Conservation (phyloP, 1,140 invertebrate species). For the Orussus abietinus region DNA sequence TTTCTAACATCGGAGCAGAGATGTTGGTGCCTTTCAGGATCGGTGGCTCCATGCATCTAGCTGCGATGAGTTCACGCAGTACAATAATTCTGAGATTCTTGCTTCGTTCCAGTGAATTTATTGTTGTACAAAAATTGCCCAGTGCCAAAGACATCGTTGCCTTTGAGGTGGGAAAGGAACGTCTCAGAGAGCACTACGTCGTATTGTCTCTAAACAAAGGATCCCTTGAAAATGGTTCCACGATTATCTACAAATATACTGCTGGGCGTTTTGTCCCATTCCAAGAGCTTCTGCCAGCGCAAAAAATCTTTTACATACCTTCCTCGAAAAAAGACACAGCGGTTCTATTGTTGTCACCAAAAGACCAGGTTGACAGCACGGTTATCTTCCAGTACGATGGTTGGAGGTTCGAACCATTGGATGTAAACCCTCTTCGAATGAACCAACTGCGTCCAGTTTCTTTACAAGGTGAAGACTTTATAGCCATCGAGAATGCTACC, state of each 20-base stretch:
- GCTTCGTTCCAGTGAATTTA: constrained; percentile 19
- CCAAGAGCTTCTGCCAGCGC: constrained; percentile 33
- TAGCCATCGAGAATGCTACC: constrained; percentile 7
- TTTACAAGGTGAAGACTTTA: constrained; percentile 6
- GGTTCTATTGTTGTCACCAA: constrained; percentile 17
- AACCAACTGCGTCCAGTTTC: constrained; percentile 15
- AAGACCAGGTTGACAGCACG: constrained; percentile 14
- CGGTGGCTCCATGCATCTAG: constrained; percentile 20
- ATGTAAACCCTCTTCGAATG: constrained; percentile 14
- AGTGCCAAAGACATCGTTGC: constrained; percentile 10
- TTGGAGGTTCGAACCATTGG: constrained; percentile 41
- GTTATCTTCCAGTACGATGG: constrained; percentile 48
- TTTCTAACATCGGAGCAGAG: constrained; percentile 24
- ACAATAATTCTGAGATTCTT: constrained; percentile 16
- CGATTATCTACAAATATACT: constrained; percentile 43
- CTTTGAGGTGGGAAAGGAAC: constrained; percentile 18
- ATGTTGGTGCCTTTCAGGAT: constrained; percentile 22
- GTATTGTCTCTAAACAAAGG: no score
- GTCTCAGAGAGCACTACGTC: constrained; percentile 24
- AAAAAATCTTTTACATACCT: constrained; percentile 10
- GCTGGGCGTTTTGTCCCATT: constrained; percentile 45
- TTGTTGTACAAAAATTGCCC: constrained; percentile 19
- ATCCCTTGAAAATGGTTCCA: constrained; percentile 5
- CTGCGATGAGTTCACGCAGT: neutral
- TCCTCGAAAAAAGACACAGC: constrained; percentile 14